Evolutionary conservation across 2,113 vertebrate species (phyloP).

Genomic region (Lycocorax pyrrhopterus): DNA sequence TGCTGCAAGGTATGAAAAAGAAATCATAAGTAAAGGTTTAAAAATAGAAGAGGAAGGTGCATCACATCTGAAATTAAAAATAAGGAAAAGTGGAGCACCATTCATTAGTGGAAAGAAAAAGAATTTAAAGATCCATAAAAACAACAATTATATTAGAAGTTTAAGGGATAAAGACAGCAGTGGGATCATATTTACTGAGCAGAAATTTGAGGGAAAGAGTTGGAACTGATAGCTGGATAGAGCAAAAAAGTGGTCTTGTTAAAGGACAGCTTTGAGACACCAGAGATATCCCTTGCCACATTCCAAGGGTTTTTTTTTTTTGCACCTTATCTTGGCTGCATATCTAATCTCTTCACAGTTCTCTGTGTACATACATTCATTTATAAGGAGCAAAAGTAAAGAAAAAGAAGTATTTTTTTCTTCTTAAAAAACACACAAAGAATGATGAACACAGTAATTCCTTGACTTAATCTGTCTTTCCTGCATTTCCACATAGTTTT

Average conservation of each 20-base stretch:
- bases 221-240: background rate
- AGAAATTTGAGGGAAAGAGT: background rate
- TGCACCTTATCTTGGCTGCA: background rate
- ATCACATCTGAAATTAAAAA: slow-evolving; percentile 49
- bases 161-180: background rate
- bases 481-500: background rate
- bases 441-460: background rate
- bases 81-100: background rate
- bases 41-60: slow-evolving; percentile 43
- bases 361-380: background rate
- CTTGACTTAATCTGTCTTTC: background rate
- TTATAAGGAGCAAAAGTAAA: background rate
- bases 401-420: background rate
- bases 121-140: background rate
- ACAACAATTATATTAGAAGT: background rate
- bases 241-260: background rate
- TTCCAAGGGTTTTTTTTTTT: background rate
- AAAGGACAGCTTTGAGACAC: background rate
- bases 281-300: background rate
- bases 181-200: background rate
- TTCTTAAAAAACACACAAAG: background rate
- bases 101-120: slow-evolving; percentile 1
- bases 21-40: slow-evolving; percentile 64
- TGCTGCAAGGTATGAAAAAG: slow-evolving; percentile 55
- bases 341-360: background rate